phyloP scores from a whole-genome alignment of 1,140 invertebrate species.

The Lepidostoma basale region DNA sequence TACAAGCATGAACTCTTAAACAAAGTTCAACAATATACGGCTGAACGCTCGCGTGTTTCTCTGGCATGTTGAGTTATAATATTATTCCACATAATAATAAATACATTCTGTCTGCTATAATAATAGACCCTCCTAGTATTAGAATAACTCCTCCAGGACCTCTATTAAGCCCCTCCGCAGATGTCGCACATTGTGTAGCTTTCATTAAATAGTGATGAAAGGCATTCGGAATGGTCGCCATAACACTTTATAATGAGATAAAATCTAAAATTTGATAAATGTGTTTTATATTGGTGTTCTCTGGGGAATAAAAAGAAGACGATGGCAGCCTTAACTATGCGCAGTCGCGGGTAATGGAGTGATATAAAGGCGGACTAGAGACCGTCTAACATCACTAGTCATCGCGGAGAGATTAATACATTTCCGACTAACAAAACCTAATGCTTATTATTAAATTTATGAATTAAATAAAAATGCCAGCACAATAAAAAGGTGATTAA shows the following conservation, averaged over 20 bases:
- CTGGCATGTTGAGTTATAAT: too few species aligned
- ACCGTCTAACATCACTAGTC: background rate
- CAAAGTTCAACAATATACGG: too few species aligned
- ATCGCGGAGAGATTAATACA: constrained; percentile 13
- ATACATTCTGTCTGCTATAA: too few species aligned
- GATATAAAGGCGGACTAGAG: background rate
- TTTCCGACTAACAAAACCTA: constrained; percentile 4
- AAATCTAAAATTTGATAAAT: constrained; percentile 8
- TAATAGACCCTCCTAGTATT: too few species aligned
- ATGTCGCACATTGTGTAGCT: too few species aligned
- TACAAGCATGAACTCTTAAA: too few species aligned
- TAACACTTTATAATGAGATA: background rate
- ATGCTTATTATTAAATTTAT: constrained; percentile 23
- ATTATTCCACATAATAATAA: too few species aligned
- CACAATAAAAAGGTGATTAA: constrained; percentile 22
- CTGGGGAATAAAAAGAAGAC: background rate
- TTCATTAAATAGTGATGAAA: too few species aligned
- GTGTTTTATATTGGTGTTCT: constrained; percentile 5
- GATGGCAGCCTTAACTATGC: constrained; percentile 3
- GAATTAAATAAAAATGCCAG: constrained; percentile 29
- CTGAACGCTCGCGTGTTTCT: too few species aligned
- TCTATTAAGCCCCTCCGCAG: too few species aligned
- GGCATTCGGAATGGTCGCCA: background rate
- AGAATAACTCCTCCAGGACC: too few species aligned
- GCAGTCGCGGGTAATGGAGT: background rate